A percentile compares a stretch with the other conserved stretches of the same genome.
Evolutionary conservation across 2,797 vertebrate genomes (phyloP).

Genomic region (Chiloscyllium punctatum): DNA sequence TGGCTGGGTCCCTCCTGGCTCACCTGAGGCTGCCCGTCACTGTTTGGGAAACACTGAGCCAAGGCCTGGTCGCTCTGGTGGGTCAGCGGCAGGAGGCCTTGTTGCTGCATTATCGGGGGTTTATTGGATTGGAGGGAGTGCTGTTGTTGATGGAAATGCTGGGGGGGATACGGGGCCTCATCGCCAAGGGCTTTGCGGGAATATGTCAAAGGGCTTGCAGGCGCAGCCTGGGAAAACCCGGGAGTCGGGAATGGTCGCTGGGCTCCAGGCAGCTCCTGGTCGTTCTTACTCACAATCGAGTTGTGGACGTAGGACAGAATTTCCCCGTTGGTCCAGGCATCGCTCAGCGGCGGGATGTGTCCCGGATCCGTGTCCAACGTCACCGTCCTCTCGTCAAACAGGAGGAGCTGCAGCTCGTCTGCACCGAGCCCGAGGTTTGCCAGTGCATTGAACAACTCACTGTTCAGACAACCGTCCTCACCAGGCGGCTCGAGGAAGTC

Average conservation of each 20-base stretch:
- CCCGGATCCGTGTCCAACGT: conserved; percentile 60
- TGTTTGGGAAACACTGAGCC: conserved; percentile 48
- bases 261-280: conserved; percentile 39
- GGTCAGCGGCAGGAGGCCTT: conserved; percentile 24
- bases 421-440: conserved; percentile 64
- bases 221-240: accelerated
- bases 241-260: conserved; percentile 38
- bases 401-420: conserved; percentile 66
- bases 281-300: conserved; percentile 49
- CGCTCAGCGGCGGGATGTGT: conserved; percentile 50
- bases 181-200: accelerated
- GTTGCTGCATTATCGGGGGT: conserved; percentile 55
- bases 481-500: conserved; percentile 60
- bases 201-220: accelerated
- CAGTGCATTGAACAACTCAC: conserved; percentile 60
- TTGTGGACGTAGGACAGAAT: conserved; percentile 62
- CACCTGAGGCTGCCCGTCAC: not conserved
- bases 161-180: not conserved
- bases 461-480: conserved; percentile 59
- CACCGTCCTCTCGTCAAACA: conserved; percentile 69
- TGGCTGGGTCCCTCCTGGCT: not conserved
- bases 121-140: conserved; percentile 38
- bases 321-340: conserved; percentile 58
- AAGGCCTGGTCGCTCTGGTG: not conserved
- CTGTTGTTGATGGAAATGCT: conserved; percentile 44